Percentiles rank a stretch among this genome's conserved stretches.
phyloP scores from a whole-genome alignment of 2,888 invertebrate genomes.

The Colostygia pectinataria region DNA sequence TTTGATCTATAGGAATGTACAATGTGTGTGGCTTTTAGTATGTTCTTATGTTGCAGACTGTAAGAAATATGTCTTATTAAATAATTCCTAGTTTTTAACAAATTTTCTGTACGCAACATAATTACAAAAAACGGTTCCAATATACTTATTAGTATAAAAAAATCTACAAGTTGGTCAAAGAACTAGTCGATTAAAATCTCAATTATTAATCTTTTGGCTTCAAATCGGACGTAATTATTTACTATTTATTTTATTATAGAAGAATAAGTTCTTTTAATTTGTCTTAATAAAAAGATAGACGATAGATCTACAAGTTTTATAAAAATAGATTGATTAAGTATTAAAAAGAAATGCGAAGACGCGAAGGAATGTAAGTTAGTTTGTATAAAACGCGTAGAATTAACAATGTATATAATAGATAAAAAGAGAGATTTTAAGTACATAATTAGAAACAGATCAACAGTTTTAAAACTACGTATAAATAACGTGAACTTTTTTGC shows the following conservation, averaged over 20 bases:
- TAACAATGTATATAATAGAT: constrained; percentile 10
- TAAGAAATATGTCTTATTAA: neutral
- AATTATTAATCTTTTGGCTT: constrained; percentile 21
- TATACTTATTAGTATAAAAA: constrained; percentile 6
- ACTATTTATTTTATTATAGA: no score
- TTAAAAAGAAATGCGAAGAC: constrained; percentile 24
- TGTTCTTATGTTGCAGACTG: constrained; percentile 15
- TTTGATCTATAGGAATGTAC: constrained; percentile 34
- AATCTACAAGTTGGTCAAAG: constrained; percentile 23
- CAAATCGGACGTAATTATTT: constrained; percentile 6
- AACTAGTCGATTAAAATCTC: constrained; percentile 19
- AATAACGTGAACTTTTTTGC: constrained; percentile 39
- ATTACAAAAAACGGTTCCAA: no score
- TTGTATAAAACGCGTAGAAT: constrained; percentile 12
- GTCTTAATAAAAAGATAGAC: no score
- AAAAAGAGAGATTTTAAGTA: constrained; percentile 32
- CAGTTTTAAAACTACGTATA: constrained; percentile 16
- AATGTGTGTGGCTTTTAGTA: neutral
- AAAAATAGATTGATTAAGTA: constrained; percentile 13
- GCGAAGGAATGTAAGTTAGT: constrained; percentile 32
- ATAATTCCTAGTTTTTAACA: neutral
- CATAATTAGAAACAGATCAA: constrained; percentile 31
- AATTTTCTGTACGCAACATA: no score
- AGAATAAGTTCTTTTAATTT: no score
- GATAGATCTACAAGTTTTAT: neutral